Percentiles rank a stretch among this genome's conserved stretches.
Evolutionary conservation across 2,888 invertebrate genomes (phyloP).

Genomic region (Oithona nana): DNA sequence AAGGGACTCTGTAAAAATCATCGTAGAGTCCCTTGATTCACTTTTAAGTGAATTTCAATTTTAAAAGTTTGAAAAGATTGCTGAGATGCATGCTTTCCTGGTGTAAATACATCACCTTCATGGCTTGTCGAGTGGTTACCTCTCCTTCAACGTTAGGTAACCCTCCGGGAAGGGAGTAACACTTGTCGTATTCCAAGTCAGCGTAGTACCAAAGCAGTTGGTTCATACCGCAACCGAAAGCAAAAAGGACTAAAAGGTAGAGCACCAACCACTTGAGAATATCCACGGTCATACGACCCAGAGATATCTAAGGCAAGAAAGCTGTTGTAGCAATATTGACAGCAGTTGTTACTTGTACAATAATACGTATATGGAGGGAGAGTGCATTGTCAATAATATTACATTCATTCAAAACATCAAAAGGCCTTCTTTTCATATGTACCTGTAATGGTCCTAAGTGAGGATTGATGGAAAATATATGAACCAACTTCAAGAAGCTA

Average conservation of each 20-base stretch:
- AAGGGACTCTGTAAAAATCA: too few species aligned
- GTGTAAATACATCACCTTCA: background rate
- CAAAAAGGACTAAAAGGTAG: conserved; percentile 65
- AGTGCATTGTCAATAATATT: too few species aligned
- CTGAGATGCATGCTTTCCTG: too few species aligned
- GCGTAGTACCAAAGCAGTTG: conserved; percentile 71
- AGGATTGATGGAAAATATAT: conserved; percentile 80
- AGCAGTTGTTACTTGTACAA: too few species aligned
- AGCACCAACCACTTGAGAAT: conserved; percentile 83
- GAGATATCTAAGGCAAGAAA: conserved; percentile 18
- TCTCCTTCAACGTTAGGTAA: conserved; percentile 29
- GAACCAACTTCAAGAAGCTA: conserved; percentile 52
- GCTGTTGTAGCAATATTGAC: too few species aligned
- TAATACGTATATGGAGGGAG: conserved; percentile 37
- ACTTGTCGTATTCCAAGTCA: conserved; percentile 53
- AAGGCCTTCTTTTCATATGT: background rate
- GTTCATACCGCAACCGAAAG: conserved; percentile 62
- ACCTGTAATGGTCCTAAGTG: conserved; percentile 69
- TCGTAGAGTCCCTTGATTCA: too few species aligned
- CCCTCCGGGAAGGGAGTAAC: conserved; percentile 48
- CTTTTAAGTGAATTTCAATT: too few species aligned
- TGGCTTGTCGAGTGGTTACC: background rate
- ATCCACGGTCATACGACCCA: conserved; percentile 34
- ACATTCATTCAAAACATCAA: too few species aligned
- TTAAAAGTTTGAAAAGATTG: too few species aligned